Evolutionary conservation across 1,140 invertebrate genomes (phyloP).

Genomic region (Drosophila asahinai): DNA sequence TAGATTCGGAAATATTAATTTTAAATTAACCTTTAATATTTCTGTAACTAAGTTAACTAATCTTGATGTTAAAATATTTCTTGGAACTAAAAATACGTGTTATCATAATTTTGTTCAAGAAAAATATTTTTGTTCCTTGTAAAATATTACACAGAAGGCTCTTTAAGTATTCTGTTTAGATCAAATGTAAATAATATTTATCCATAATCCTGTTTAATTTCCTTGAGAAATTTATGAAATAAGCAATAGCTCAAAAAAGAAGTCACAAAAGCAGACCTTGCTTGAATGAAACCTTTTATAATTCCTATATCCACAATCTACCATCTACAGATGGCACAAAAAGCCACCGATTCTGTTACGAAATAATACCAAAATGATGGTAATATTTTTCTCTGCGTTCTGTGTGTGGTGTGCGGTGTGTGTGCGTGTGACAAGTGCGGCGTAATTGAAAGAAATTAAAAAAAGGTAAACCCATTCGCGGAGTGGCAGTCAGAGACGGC

Average conservation of each 20-base stretch:
- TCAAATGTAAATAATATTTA: no score
- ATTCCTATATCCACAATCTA: not conserved
- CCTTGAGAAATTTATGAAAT: not conserved
- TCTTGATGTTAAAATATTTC: no score
- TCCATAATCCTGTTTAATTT: fast-evolving
- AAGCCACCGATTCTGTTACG: conserved; percentile 15
- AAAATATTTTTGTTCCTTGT: no score
- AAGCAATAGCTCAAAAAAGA: not conserved
- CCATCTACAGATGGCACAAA: conserved; percentile 1
- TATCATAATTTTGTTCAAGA: no score
- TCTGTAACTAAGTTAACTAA: no score
- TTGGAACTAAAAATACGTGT: no score
- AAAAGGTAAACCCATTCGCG: conserved; percentile 55
- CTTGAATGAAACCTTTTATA: not conserved
- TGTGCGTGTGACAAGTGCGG: conserved; percentile 70
- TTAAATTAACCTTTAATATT: no score
- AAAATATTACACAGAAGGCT: no score
- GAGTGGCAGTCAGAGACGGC: conserved; percentile 24
- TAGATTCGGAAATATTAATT: no score
- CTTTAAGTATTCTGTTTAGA: no score
- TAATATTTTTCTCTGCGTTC: conserved; percentile 5
- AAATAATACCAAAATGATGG: conserved; percentile 24
- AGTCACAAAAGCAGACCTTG: no score
- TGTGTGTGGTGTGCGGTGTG: conserved; percentile 5
- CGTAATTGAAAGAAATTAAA: conserved; percentile 81